Evolutionary conservation across 2,888 invertebrate genomes (phyloP), one percentile per base, ranked within the genome.

Genomic region (Erannis defoliaria): DNA sequence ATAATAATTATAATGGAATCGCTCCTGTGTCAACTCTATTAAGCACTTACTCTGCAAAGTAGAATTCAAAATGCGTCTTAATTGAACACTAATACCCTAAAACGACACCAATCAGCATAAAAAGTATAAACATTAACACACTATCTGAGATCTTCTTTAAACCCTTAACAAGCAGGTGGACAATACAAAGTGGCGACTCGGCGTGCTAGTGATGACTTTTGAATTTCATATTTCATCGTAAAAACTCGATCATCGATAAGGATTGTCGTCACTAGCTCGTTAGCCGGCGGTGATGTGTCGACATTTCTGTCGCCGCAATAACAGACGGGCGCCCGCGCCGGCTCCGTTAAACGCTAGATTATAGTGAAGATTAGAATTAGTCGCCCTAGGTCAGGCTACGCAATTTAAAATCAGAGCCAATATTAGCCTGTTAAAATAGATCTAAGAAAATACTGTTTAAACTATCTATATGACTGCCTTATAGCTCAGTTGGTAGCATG

Each of bases 201-300:
- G 26, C 23, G 12, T 33, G 18, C 26, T 1, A 21, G 6, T 37
- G 23, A 18, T 33, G 18, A 29, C 3, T 46, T 46, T 26, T 73
- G 71, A 77, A 77, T 75, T 77, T 78, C 70, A 70, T 68, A 68
- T 64, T 70, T 38, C 8, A 16, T 14, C 35, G 62, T 60, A 68
- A 64, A 68, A 68, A 68, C 58, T 26, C 6, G 43, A 50, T 55
- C 55, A 68, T 67, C 68, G 70, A 71, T 68, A 71, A 64, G 54
- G 60, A 64, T 46, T 51, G 40, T 42, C 84, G 66, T 72, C 83
- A 75, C 82, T 82, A 74, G 80, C 82, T 84, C 83, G 84, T 85
- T 84, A 85, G 77, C 73, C 73, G 73, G 72, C 72, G 71, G 78
- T 78, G 80, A 84, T 81, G 82, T 82, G 84, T 82, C 81, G 81